These are phyloP conservation scores for Lethenteron reissneri DNA, from an alignment of 2,113 vertebrate species.

Conservation along the genomic window DNA sequence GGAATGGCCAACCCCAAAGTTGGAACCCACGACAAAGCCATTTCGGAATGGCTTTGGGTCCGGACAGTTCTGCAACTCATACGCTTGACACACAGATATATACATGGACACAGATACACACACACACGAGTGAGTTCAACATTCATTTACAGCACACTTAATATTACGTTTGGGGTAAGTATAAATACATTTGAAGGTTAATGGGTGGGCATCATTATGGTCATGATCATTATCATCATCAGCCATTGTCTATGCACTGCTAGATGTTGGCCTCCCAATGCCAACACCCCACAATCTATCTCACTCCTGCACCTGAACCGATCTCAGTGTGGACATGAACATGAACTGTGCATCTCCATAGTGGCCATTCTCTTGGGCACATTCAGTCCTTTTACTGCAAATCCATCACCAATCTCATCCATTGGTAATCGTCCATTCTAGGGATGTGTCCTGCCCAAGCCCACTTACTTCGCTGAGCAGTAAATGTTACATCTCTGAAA, in stretches of 20 bases:
- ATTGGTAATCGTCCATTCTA: too few species aligned
- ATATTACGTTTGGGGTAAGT: too few species aligned
- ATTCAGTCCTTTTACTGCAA: too few species aligned
- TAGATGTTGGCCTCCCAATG: neutral
- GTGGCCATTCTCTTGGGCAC: too few species aligned
- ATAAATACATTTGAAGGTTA: neutral
- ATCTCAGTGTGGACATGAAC: too few species aligned
- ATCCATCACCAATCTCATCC: too few species aligned
- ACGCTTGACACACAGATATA: conserved; percentile 30
- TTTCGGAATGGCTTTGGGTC: conserved; percentile 78
- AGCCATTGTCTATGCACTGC: neutral
- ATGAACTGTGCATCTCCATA: too few species aligned
- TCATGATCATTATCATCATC: neutral
- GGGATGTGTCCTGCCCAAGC: too few species aligned
- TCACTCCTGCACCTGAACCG: too few species aligned
- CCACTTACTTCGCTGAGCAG: too few species aligned
- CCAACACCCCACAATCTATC: neutral
- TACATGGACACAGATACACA: neutral
- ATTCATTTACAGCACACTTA: too few species aligned
- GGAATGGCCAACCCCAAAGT: conserved; percentile 83
- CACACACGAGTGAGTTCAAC: neutral
- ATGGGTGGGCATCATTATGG: neutral
- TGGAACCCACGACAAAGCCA: conserved; percentile 69
- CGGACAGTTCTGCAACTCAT: conserved; percentile 79
- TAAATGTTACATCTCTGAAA: too few species aligned